These are phyloP conservation scores for Phylloscopus whistleri DNA, from an alignment of 2,113 vertebrate species.

Conservation along the genomic window DNA sequence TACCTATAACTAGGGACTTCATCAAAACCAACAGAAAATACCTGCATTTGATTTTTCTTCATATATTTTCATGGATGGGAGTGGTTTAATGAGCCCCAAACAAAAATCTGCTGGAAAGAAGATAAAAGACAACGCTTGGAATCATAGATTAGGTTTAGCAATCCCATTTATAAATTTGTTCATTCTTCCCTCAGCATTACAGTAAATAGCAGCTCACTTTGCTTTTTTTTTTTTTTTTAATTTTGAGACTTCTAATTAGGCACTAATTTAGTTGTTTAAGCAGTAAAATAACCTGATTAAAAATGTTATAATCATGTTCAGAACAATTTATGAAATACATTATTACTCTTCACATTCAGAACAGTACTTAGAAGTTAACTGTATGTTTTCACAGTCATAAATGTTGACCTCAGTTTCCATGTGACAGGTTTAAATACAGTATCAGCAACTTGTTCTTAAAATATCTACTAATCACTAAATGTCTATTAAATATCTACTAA, in stretches of 20 bases:
- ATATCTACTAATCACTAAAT: neutral
- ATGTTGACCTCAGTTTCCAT: neutral
- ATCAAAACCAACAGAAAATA: neutral
- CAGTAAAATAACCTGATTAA: neutral
- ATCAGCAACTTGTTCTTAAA: neutral
- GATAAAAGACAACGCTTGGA: neutral
- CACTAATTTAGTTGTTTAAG: neutral
- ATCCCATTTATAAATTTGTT: neutral
- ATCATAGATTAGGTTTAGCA: neutral
- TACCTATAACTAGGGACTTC: neutral
- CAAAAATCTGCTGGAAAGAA: neutral
- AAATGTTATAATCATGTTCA: neutral
- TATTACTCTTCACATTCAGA: neutral
- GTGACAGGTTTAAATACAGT: neutral
- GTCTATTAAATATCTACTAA: neutral
- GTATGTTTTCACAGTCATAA: neutral
- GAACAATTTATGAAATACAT: neutral
- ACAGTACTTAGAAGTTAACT: neutral
- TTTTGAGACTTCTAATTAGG: neutral
- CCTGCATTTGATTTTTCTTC: neutral
- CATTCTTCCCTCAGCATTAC: neutral
- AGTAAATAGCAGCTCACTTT: neutral
- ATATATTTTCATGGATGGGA: neutral
- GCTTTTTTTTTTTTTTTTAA: neutral
- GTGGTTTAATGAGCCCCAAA: neutral